phyloP scores from a whole-genome alignment of 2,888 invertebrate species.

The Plutella xylostella region DNA sequence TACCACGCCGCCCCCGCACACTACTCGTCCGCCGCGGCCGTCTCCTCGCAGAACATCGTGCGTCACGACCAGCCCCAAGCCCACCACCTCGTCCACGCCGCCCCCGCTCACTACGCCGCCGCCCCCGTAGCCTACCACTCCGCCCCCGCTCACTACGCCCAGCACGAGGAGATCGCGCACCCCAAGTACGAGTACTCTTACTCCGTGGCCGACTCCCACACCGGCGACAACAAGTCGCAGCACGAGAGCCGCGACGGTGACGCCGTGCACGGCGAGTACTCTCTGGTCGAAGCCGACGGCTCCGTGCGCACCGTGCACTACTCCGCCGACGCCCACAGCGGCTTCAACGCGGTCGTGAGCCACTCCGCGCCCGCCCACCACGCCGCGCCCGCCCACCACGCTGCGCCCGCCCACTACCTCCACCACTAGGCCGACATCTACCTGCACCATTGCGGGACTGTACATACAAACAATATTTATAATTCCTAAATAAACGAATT shows the following conservation, averaged over 20 bases:
- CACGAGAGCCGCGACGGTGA: conserved; percentile 47
- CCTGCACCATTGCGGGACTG: neutral
- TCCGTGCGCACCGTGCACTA: conserved; percentile 45
- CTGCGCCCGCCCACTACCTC: conserved; percentile 17
- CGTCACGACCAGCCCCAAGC: too few species aligned
- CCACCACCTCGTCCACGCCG: conserved; percentile 18
- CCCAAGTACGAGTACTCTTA: conserved; percentile 40
- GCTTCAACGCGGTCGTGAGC: conserved; percentile 28
- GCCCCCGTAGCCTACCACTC: conserved; percentile 7
- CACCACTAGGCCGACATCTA: conserved; percentile 11
- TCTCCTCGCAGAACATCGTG: conserved; percentile 13
- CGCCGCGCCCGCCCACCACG: conserved; percentile 19
- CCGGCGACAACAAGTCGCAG: conserved; percentile 49
- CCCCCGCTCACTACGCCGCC: conserved; percentile 7
- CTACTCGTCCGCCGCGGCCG: conserved; percentile 16
- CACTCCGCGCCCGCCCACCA: conserved; percentile 23
- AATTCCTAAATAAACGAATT: neutral
- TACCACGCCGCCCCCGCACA: conserved; percentile 19
- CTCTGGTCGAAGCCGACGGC: conserved; percentile 46
- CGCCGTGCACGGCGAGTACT: conserved; percentile 42
- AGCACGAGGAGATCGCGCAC: conserved; percentile 19
- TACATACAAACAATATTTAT: neutral
- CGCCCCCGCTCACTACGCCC: conserved; percentile 9
- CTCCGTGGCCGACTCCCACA: conserved; percentile 48
- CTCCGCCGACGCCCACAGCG: conserved; percentile 43